These are phyloP conservation scores for Globia sparganii DNA, from an alignment of 2,888 invertebrate genomes.

Conservation along the genomic window DNA sequence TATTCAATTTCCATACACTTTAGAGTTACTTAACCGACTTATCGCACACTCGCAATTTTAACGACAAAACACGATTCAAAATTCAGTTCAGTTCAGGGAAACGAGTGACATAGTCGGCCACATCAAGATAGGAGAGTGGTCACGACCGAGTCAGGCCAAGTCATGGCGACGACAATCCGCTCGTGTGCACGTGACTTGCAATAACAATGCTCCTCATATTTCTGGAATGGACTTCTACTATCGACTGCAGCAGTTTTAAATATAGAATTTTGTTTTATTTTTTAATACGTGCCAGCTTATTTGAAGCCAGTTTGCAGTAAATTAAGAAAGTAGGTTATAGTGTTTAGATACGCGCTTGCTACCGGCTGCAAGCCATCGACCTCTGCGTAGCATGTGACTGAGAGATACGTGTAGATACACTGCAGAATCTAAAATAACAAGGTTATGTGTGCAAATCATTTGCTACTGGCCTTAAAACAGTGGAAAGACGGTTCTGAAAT, in stretches of 20 bases:
- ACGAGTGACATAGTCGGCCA: slow-evolving; percentile 29
- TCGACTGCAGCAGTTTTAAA: slow-evolving; percentile 22
- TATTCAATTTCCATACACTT: background rate
- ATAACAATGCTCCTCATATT: slow-evolving; percentile 49
- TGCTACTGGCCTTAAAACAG: background rate
- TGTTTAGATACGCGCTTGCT: slow-evolving; percentile 38
- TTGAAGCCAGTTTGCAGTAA: slow-evolving; percentile 15
- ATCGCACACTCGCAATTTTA: background rate
- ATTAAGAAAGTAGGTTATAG: slow-evolving; percentile 47
- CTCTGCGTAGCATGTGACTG: slow-evolving; percentile 31
- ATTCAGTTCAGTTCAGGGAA: slow-evolving; percentile 42
- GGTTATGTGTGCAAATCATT: background rate
- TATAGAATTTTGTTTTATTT: slow-evolving; percentile 17
- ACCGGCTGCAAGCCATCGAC: slow-evolving; percentile 44
- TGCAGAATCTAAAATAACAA: slow-evolving; percentile 31
- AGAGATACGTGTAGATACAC: slow-evolving; percentile 14
- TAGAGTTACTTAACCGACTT: background rate
- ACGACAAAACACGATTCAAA: slow-evolving; percentile 16
- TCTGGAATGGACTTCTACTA: slow-evolving; percentile 26
- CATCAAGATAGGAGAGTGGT: slow-evolving; percentile 70
- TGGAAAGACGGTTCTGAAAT: fast-evolving
- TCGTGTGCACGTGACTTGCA: slow-evolving; percentile 64
- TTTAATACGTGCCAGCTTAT: slow-evolving; percentile 7
- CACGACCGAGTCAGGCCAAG: slow-evolving; percentile 71
- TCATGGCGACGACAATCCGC: slow-evolving; percentile 68